phyloP scores from a whole-genome alignment of 2,888 invertebrate genomes.

The Tipula unca region DNA sequence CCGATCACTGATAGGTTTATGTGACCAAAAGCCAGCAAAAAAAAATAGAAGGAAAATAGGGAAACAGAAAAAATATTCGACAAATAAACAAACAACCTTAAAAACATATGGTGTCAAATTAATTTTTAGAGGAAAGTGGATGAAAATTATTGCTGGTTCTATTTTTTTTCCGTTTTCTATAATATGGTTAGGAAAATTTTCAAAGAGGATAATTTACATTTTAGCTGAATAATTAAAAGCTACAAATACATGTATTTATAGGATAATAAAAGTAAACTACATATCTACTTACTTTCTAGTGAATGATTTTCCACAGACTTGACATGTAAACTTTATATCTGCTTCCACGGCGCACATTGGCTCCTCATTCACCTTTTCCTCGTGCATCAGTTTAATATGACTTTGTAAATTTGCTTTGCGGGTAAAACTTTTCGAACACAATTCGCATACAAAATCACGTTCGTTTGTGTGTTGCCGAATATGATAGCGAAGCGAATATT shows the following conservation, averaged over 20 bases:
- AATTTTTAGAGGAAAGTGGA: neutral
- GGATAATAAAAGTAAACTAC: neutral
- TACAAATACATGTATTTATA: no score
- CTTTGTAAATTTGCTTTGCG: conserved; percentile 55
- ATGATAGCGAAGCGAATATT: conserved; percentile 59
- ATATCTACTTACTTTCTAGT: conserved; percentile 43
- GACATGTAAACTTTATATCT: conserved; percentile 32
- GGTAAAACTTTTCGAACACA: conserved; percentile 56
- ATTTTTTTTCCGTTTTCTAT: neutral
- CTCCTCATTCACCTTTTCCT: conserved; percentile 23
- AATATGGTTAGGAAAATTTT: neutral
- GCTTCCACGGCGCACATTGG: neutral
- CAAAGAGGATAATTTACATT: neutral
- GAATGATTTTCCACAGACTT: conserved; percentile 43
- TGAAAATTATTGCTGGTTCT: neutral
- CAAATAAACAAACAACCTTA: conserved; percentile 19
- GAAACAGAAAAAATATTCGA: neutral
- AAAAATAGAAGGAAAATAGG: neutral
- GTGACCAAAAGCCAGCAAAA: conserved; percentile 18
- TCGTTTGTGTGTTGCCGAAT: conserved; percentile 67
- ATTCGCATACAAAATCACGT: conserved; percentile 55
- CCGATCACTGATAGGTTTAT: conserved; percentile 19
- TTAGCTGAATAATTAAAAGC: neutral
- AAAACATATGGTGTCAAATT: conserved; percentile 18
- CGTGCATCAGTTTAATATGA: conserved; percentile 51